Evolutionary conservation across 2,797 vertebrate genomes (phyloP).

Genomic region (Halcyon smyrnensis): DNA sequence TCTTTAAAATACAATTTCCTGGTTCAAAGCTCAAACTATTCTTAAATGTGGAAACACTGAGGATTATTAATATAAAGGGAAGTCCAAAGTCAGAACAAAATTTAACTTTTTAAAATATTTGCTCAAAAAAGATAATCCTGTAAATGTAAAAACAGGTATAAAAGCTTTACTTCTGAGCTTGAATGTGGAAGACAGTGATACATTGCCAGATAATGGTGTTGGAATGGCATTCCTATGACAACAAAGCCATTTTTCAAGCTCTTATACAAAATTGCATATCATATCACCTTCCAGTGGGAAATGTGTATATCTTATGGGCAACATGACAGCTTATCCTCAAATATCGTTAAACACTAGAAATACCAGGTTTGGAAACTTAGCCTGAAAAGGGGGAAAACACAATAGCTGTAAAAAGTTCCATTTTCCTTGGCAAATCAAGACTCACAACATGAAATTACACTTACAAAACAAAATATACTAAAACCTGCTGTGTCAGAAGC

Average conservation of each 20-base stretch:
- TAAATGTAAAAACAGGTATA: constrained; percentile 35
- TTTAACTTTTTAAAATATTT: neutral
- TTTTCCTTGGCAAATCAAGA: neutral
- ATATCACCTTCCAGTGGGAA: constrained; percentile 33
- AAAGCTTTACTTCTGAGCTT: constrained; percentile 1
- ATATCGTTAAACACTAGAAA: neutral
- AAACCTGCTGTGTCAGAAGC: neutral
- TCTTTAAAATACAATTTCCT: constrained; percentile 3
- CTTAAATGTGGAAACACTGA: neutral
- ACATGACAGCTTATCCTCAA: constrained; percentile 3
- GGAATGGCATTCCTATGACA: constrained; percentile 3
- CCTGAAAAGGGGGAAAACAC: neutral
- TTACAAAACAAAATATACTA: neutral
- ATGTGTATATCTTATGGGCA: neutral
- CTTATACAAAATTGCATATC: constrained; percentile 22
- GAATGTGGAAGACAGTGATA: neutral
- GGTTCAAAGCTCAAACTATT: constrained; percentile 12
- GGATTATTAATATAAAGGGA: neutral
- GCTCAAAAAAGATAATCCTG: neutral
- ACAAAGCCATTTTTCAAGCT: constrained; percentile 34
- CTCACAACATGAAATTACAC: constrained; percentile 1
- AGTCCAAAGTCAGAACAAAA: constrained; percentile 23
- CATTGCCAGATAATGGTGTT: neutral
- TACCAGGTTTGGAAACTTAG: constrained; percentile 3
- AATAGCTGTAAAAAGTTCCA: neutral